Conservation (phyloP, 2,888 invertebrate species). For the Tetropium fuscum region DNA sequence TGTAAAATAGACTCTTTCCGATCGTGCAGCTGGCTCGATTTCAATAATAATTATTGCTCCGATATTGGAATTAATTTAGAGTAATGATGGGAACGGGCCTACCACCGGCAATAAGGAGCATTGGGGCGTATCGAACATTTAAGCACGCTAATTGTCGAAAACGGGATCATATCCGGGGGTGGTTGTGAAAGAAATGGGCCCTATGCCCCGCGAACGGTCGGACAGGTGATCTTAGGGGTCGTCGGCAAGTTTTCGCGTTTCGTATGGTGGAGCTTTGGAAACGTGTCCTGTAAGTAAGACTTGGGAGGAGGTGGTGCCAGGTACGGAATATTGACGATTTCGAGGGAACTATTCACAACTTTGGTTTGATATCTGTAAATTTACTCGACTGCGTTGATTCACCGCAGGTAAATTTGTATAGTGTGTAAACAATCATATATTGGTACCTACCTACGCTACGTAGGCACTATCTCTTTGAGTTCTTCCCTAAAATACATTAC, state of each 20-base stretch:
- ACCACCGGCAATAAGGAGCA: conserved; percentile 30
- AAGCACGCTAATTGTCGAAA: conserved; percentile 55
- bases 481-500: too few species aligned
- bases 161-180: conserved; percentile 46
- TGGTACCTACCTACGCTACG: too few species aligned
- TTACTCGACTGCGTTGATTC: conserved; percentile 6
- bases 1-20: too few species aligned
- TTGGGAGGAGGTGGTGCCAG: conserved; percentile 55
- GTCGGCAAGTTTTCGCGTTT: conserved; percentile 19
- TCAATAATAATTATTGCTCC: not conserved
- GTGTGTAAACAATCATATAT: conserved; percentile 8
- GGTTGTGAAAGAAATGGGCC: conserved; percentile 25
- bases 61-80: conserved; percentile 7
- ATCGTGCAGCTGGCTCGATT: conserved; percentile 4
- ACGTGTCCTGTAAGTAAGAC: conserved; percentile 38
- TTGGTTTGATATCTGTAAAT: conserved; percentile 18
- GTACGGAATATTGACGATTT: conserved; percentile 63
- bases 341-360: conserved; percentile 19
- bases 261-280: conserved; percentile 24
- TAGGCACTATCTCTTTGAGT: too few species aligned
- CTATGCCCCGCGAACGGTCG: conserved; percentile 27
- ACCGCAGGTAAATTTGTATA: conserved; percentile 14
- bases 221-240: conserved; percentile 43
- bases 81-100: conserved; percentile 31
- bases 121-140: conserved; percentile 54